Evolutionary conservation across 2,888 invertebrate species (phyloP).

Genomic region (Chalcis sispes): DNA sequence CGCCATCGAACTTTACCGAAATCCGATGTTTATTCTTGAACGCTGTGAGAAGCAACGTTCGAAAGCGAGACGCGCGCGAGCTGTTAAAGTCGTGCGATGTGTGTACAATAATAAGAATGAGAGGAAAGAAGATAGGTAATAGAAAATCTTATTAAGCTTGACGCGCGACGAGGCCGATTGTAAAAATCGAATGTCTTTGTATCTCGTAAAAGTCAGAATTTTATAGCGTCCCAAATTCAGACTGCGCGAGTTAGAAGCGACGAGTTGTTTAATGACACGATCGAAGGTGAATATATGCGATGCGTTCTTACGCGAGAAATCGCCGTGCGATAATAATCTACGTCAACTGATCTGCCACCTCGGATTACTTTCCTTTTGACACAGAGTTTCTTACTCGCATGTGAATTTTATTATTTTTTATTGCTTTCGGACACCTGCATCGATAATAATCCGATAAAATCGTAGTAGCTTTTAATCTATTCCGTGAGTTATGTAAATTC

Average conservation of each 20-base stretch:
- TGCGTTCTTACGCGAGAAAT: slow-evolving; percentile 9
- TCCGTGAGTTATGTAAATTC: slow-evolving; percentile 26
- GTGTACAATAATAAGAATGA: slow-evolving; percentile 16
- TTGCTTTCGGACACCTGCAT: slow-evolving; percentile 2
- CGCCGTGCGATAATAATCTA: too few relatives aligned
- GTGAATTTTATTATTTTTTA: slow-evolving; percentile 39
- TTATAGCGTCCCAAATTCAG: slow-evolving; percentile 33
- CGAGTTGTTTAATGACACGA: slow-evolving; percentile 28
- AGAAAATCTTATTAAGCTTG: slow-evolving; percentile 38
- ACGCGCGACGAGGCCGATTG: slow-evolving; percentile 31
- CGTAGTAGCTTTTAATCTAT: slow-evolving; percentile 9
- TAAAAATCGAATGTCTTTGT: slow-evolving; percentile 40
- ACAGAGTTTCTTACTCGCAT: too few relatives aligned
- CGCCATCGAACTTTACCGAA: slow-evolving; percentile 28
- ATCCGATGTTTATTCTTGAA: slow-evolving; percentile 48
- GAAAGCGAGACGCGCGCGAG: slow-evolving; percentile 21
- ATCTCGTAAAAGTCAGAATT: slow-evolving; percentile 22
- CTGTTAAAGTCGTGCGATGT: slow-evolving; percentile 44
- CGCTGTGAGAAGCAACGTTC: slow-evolving; percentile 19
- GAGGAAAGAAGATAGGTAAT: background rate
- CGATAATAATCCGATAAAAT: slow-evolving; percentile 28
- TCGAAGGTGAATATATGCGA: background rate
- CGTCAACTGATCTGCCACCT: too few relatives aligned
- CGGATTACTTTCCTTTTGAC: too few relatives aligned
- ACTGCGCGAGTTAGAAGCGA: slow-evolving; percentile 13